phyloP scores from a whole-genome alignment of 2,113 vertebrate species.

The Halichoerus grypus region DNA sequence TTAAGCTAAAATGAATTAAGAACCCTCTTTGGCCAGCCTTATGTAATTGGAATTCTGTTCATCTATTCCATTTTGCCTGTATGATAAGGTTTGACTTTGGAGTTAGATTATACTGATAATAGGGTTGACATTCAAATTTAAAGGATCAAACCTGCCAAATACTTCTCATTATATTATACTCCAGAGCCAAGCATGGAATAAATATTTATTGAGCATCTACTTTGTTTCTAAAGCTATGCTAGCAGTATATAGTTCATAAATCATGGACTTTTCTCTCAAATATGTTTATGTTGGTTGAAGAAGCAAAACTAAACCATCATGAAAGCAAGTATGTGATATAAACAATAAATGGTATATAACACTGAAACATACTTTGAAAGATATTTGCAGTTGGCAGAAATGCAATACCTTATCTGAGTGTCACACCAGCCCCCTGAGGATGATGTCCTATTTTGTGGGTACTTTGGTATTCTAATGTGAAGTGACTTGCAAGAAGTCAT shows the following conservation, averaged over 20 bases:
- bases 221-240: neutral
- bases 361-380: neutral
- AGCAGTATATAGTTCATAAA: neutral
- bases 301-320: neutral
- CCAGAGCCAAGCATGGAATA: neutral
- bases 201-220: neutral
- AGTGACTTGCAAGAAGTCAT: neutral
- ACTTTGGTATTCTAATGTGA: neutral
- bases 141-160: neutral
- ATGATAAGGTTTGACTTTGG: neutral
- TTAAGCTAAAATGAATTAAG: neutral
- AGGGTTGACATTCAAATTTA: neutral
- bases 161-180: constrained; percentile 5
- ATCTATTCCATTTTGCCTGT: neutral
- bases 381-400: neutral
- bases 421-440: neutral
- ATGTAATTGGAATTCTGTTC: neutral
- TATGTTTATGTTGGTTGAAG: neutral
- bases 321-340: neutral
- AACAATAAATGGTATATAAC: neutral
- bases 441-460: neutral
- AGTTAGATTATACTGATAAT: neutral
- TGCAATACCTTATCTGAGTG: neutral
- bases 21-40: neutral
- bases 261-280: neutral